Evolutionary conservation across 92 coral and sea anemone genomes (phyloP).

Genomic region (Hydrozoanthus gracilis): DNA sequence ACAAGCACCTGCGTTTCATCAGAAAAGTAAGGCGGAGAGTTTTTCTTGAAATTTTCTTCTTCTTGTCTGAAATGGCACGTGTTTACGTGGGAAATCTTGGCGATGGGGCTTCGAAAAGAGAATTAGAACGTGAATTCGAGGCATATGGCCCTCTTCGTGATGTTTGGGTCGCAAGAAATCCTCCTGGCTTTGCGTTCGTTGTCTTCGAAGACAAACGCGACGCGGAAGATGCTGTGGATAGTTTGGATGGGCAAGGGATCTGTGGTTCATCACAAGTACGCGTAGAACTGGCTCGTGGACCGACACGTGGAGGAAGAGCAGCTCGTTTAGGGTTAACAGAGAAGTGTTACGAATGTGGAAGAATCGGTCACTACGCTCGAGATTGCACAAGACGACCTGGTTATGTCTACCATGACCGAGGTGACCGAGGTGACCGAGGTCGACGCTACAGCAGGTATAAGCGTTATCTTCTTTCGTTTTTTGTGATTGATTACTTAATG

Average conservation of each 20-base stretch:
- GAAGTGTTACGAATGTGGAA: slow-evolving; percentile 96
- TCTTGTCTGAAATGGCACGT: slow-evolving; percentile 62
- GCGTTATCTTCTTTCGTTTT: not conserved
- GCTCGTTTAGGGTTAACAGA: slow-evolving; percentile 82
- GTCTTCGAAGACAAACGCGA: slow-evolving; percentile 96
- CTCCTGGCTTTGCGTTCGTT: slow-evolving; percentile 98
- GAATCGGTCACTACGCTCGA: slow-evolving; percentile 95
- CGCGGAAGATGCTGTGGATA: slow-evolving; percentile 91
- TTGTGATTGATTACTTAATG: not conserved
- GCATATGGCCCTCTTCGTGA: slow-evolving; percentile 89
- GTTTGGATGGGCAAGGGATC: slow-evolving; percentile 76
- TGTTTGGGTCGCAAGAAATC: slow-evolving; percentile 99
- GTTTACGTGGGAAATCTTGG: slow-evolving; percentile 97
- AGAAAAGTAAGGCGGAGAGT: not conserved
- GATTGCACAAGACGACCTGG: slow-evolving; percentile 85
- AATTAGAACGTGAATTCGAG: slow-evolving; percentile 90
- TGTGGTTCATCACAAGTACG: slow-evolving; percentile 80
- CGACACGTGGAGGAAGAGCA: slow-evolving; percentile 95
- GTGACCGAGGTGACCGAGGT: slow-evolving; percentile 45
- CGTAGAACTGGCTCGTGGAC: slow-evolving; percentile 97
- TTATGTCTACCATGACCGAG: slow-evolving; percentile 33
- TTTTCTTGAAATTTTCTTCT: not conserved
- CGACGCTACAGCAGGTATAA: slow-evolving; percentile 48
- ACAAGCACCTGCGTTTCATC: slow-evolving; percentile 36
- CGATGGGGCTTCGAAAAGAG: slow-evolving; percentile 93